Conservation (phyloP, 2,888 invertebrate genomes). For the Torymus tubicola region DNA sequence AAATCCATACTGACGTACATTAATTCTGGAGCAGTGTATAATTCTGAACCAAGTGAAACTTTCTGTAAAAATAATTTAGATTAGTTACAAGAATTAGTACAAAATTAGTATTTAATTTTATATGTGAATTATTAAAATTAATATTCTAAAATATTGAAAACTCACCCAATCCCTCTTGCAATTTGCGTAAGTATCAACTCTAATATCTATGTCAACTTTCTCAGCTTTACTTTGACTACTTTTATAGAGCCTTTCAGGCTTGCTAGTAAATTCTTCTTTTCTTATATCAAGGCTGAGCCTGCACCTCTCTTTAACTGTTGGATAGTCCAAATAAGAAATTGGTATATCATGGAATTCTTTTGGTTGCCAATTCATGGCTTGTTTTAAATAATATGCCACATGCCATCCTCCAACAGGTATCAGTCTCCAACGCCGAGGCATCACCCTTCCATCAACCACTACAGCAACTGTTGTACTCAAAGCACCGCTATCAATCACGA, state of each 20-base stretch:
- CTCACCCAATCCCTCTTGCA: conserved; percentile 72
- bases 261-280: conserved; percentile 68
- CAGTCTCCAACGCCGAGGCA: conserved; percentile 72
- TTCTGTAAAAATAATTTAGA: conserved; percentile 65
- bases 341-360: conserved; percentile 74
- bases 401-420: conserved; percentile 76
- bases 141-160: conserved; percentile 1
- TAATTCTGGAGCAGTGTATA: conserved; percentile 75
- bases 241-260: conserved; percentile 59
- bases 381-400: conserved; percentile 74
- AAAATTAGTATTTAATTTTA: neutral
- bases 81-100: neutral
- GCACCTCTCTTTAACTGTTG: conserved; percentile 74
- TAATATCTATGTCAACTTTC: conserved; percentile 71
- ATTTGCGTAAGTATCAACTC: conserved; percentile 71
- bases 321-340: conserved; percentile 73
- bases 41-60: conserved; percentile 74
- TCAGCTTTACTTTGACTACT: conserved; percentile 62
- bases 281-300: conserved; percentile 74
- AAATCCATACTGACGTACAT: conserved; percentile 75
- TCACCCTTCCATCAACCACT: conserved; percentile 74
- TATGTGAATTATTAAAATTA: neutral
- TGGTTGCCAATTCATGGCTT: conserved; percentile 74
- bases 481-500: conserved; percentile 76
- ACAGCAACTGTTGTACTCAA: conserved; percentile 76